Conservation (phyloP, 2,113 vertebrate genomes). For the Oenanthe melanoleuca region DNA sequence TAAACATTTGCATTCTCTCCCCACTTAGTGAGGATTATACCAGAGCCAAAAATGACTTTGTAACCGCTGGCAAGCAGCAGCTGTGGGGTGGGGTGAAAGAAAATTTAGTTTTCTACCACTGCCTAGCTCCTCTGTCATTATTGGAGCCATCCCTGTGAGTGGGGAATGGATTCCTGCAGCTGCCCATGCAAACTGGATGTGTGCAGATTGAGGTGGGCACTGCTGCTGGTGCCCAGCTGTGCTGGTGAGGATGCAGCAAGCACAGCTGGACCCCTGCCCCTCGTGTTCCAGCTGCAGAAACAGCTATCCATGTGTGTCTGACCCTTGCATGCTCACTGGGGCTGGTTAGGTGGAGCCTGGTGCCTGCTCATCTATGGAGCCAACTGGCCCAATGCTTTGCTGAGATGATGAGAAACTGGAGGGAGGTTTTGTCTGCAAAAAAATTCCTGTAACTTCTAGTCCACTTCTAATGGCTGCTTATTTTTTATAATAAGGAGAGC, state of each 20-base stretch:
- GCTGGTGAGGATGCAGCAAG: neutral
- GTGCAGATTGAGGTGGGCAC: neutral
- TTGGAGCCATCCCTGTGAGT: rapidly evolving
- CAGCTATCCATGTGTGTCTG: neutral
- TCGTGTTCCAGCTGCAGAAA: neutral
- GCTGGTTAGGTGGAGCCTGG: neutral
- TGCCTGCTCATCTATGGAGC: neutral
- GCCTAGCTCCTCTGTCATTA: neutral
- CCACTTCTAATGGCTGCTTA: neutral
- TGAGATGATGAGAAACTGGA: neutral
- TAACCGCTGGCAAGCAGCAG: neutral
- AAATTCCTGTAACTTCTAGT: neutral
- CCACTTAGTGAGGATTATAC: neutral
- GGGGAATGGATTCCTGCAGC: neutral
- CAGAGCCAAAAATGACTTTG: neutral
- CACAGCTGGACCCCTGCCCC: neutral
- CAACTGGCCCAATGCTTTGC: neutral
- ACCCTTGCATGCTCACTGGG: neutral
- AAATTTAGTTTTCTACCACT: neutral
- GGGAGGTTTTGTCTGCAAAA: neutral
- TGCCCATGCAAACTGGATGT: rapidly evolving
- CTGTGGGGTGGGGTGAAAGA: neutral
- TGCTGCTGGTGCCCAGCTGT: neutral
- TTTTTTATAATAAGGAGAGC: neutral
- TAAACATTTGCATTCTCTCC: neutral